phyloP scores from a whole-genome alignment of 2,113 vertebrate species.

The Rallus limicola region DNA sequence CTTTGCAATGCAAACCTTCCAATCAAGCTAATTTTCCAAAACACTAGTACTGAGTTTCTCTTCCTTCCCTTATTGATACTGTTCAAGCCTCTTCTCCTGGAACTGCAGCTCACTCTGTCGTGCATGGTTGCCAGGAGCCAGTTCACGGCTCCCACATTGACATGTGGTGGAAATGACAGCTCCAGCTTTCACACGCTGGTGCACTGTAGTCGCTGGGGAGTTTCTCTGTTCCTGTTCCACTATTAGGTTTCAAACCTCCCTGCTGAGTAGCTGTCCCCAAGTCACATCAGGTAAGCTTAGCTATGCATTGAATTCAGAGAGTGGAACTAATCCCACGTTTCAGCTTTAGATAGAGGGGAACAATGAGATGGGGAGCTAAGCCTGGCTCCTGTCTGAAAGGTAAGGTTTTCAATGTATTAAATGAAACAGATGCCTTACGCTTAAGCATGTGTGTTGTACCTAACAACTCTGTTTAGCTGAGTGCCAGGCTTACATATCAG shows the following conservation, averaged over 20 bases:
- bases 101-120: not conserved
- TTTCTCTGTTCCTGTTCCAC: conserved; percentile 74
- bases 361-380: conserved; percentile 28
- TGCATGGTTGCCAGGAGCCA: not conserved
- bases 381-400: not conserved
- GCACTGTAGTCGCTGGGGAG: conserved; percentile 53
- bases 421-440: not conserved
- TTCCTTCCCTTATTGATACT: not conserved
- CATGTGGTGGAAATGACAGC: conserved; percentile 55
- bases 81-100: conserved; percentile 1
- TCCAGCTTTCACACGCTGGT: conserved; percentile 71
- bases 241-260: conserved; percentile 74
- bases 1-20: not conserved
- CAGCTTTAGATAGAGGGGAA: conserved; percentile 27
- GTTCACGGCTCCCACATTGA: not conserved
- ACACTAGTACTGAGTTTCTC: not conserved
- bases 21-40: not conserved
- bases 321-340: conserved; percentile 62
- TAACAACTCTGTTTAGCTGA: not conserved
- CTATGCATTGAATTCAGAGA: conserved; percentile 70
- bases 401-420: not conserved
- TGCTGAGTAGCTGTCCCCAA: conserved; percentile 71
- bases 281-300: conserved; percentile 71
- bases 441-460: not conserved
- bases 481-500: not conserved